phyloP scores from a whole-genome alignment of 2,113 vertebrate species.

The Leuciscus idus region DNA sequence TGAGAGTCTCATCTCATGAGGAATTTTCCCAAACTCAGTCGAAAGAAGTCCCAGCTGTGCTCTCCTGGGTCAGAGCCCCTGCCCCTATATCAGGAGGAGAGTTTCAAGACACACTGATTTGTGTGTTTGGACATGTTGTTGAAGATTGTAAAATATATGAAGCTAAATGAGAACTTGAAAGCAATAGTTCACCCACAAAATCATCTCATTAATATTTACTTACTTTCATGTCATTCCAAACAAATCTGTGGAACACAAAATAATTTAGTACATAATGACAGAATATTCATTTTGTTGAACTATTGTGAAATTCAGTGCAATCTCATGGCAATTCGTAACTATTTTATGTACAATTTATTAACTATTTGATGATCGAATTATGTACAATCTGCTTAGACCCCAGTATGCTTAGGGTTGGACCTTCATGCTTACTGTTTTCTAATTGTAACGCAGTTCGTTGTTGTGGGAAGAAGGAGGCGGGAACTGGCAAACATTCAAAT shows the following conservation, averaged over 20 bases:
- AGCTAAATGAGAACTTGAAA: not conserved
- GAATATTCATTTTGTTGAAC: not conserved
- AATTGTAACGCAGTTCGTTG: no score
- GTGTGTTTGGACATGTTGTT: conserved; percentile 16
- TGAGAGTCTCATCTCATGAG: not conserved
- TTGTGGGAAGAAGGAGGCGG: no score
- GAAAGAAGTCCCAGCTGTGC: conserved; percentile 36
- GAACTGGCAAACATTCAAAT: no score
- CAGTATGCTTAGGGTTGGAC: no score
- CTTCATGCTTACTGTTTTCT: no score
- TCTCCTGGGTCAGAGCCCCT: conserved; percentile 20
- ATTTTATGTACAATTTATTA: no score
- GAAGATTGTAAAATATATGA: not conserved
- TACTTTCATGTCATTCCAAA: not conserved
- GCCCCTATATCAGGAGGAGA: not conserved
- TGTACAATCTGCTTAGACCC: no score
- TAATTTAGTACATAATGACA: not conserved
- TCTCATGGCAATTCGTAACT: no score
- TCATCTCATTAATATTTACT: not conserved
- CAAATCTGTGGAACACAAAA: not conserved
- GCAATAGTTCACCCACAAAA: not conserved
- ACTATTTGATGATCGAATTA: no score
- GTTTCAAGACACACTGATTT: conserved; percentile 7
- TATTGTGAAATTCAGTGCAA: not conserved
- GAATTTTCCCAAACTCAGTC: conserved; percentile 16